Conservation (phyloP, 2,888 invertebrate genomes). For the Dorcus hopei region DNA sequence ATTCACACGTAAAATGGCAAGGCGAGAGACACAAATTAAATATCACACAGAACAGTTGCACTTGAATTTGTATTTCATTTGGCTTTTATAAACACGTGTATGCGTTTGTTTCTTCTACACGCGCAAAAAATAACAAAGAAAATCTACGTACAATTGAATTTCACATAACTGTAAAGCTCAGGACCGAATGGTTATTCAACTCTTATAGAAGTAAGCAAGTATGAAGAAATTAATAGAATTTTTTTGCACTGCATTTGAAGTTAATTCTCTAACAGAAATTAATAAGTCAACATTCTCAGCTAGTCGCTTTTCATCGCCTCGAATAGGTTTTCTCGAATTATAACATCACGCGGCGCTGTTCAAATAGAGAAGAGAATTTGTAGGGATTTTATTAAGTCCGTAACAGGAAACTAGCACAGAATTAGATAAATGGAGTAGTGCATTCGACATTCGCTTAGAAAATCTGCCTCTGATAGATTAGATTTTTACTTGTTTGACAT, state of each 20-base stretch:
- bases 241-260: too few relatives aligned
- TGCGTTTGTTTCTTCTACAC: neutral
- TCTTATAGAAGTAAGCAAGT: too few relatives aligned
- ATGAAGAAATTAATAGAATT: too few relatives aligned
- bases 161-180: too few relatives aligned
- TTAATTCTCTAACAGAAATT: too few relatives aligned
- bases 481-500: constrained; percentile 33
- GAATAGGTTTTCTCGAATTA: too few relatives aligned
- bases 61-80: constrained; percentile 22
- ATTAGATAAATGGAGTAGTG: constrained; percentile 20
- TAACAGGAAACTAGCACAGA: constrained; percentile 8
- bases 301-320: too few relatives aligned
- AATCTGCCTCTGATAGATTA: constrained; percentile 30
- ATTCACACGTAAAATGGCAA: constrained; percentile 35
- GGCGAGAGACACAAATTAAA: constrained; percentile 30
- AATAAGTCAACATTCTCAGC: too few relatives aligned
- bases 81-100: neutral
- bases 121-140: neutral
- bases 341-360: too few relatives aligned
- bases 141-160: too few relatives aligned
- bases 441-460: constrained; percentile 23
- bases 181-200: too few relatives aligned
- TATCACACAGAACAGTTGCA: constrained; percentile 28
- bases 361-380: neutral
- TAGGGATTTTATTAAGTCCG: neutral